Evolutionary conservation across 2,888 invertebrate species (phyloP).

Genomic region (Glomeris marginata): DNA sequence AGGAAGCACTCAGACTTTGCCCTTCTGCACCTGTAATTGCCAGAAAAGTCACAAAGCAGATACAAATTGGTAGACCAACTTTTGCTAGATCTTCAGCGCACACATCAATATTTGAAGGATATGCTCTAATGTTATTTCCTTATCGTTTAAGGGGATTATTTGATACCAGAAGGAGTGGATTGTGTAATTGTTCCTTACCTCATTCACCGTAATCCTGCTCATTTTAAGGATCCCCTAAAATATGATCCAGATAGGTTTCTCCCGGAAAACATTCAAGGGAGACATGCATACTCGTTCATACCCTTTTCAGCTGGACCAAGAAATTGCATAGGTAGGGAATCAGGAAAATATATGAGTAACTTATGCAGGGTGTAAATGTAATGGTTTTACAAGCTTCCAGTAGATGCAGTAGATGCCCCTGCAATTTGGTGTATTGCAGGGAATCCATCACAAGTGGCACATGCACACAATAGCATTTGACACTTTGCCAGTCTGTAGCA

Average conservation of each 20-base stretch:
- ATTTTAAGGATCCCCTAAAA: slow-evolving; percentile 47
- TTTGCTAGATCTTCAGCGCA: no score
- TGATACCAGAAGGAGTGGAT: slow-evolving; percentile 51
- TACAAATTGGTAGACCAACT: no score
- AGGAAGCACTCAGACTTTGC: slow-evolving; percentile 32
- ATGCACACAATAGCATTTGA: no score
- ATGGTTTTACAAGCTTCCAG: no score
- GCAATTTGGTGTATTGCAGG: no score
- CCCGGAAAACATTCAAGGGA: slow-evolving; percentile 52
- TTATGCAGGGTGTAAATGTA: no score
- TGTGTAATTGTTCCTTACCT: slow-evolving; percentile 47
- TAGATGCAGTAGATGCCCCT: no score
- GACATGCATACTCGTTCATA: slow-evolving; percentile 41
- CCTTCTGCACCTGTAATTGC: slow-evolving; percentile 20
- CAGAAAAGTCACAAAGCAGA: slow-evolving; percentile 25
- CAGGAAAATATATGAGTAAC: no score
- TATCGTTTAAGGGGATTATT: slow-evolving; percentile 33
- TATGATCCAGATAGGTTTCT: slow-evolving; percentile 67
- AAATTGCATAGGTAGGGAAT: slow-evolving; percentile 7
- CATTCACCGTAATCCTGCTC: slow-evolving; percentile 45
- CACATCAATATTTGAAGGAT: no score
- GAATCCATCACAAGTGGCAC: no score
- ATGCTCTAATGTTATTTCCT: slow-evolving; percentile 31
- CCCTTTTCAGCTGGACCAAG: slow-evolving; percentile 34
- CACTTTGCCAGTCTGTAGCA: no score